Conservation (phyloP, 2,113 vertebrate species). For the Pampusana beccarii region DNA sequence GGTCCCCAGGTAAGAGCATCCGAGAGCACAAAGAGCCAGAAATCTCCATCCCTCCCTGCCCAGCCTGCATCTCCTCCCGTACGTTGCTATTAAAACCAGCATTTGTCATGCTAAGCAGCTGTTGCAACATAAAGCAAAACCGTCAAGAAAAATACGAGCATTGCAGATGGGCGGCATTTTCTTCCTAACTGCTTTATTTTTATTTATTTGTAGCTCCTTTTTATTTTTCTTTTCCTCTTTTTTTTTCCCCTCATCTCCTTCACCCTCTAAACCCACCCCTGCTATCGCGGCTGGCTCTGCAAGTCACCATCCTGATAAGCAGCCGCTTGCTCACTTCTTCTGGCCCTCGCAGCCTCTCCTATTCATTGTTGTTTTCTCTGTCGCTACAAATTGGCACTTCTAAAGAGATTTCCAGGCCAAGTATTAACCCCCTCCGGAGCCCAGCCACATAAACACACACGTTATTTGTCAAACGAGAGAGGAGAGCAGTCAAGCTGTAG, state of each 20-base stretch:
- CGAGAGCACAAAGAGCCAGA: neutral
- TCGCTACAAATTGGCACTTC: constrained; percentile 62
- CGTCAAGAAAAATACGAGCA: constrained; percentile 27
- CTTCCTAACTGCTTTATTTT: constrained; percentile 47
- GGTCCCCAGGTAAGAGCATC: neutral
- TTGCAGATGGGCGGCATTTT: constrained; percentile 58
- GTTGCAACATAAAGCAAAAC: constrained; percentile 64
- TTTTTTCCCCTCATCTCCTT: neutral
- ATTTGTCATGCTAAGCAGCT: constrained; percentile 74
- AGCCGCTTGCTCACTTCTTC: neutral
- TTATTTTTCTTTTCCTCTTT: neutral
- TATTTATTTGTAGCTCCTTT: neutral
- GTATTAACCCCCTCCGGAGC: constrained; percentile 63
- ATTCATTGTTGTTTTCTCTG: constrained; percentile 46
- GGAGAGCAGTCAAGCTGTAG: constrained; percentile 7
- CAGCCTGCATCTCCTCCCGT: neutral
- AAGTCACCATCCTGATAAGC: constrained; percentile 48
- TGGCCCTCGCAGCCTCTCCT: constrained; percentile 20
- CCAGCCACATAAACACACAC: constrained; percentile 48
- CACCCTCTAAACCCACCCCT: constrained; percentile 16
- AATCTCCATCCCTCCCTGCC: constrained; percentile 1
- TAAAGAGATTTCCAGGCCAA: constrained; percentile 66
- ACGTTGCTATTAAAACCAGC: constrained; percentile 33
- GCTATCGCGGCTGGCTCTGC: neutral
- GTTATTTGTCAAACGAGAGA: constrained; percentile 51